phyloP scores from a whole-genome alignment of 2,113 vertebrate genomes.

The Oryzias celebensis region DNA sequence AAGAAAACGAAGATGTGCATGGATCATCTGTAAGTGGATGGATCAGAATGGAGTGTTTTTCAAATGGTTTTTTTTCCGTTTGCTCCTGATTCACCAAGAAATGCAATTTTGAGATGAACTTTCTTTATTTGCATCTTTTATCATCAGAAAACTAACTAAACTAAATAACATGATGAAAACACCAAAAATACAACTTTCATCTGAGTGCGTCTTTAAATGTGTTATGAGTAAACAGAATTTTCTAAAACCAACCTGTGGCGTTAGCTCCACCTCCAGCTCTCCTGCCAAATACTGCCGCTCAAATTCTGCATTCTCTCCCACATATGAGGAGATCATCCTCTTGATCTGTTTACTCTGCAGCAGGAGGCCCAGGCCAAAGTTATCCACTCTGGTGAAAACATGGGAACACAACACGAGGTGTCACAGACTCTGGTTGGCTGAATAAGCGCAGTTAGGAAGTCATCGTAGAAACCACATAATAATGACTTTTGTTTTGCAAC shows the following conservation, averaged over 20 bases:
- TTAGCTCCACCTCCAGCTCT: conserved; percentile 95
- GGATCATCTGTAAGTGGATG: too few relatives aligned
- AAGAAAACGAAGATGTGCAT: too few relatives aligned
- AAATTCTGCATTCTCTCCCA: conserved; percentile 97
- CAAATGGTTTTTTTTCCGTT: too few relatives aligned
- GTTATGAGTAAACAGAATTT: background rate
- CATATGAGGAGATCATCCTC: conserved; percentile 94
- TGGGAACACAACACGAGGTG: background rate
- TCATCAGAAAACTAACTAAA: too few relatives aligned
- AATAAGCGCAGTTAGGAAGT: background rate
- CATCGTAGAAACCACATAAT: background rate
- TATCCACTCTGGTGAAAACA: conserved; percentile 84
- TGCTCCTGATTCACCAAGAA: too few relatives aligned
- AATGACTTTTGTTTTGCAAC: too few relatives aligned
- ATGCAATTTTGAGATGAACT: too few relatives aligned
- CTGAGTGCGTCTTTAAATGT: too few relatives aligned
- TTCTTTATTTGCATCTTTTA: too few relatives aligned
- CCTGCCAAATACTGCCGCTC: conserved; percentile 92
- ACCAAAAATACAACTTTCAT: too few relatives aligned
- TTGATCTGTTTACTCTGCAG: conserved; percentile 94
- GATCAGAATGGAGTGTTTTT: too few relatives aligned
- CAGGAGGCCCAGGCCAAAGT: conserved; percentile 93
- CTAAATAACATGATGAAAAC: too few relatives aligned
- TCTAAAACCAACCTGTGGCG: conserved; percentile 85
- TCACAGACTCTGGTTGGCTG: background rate